Percentiles rank a stretch among this genome's conserved stretches.
phyloP scores from a whole-genome alignment of 2,113 vertebrate species.

The Bolborhynchus lineola region DNA sequence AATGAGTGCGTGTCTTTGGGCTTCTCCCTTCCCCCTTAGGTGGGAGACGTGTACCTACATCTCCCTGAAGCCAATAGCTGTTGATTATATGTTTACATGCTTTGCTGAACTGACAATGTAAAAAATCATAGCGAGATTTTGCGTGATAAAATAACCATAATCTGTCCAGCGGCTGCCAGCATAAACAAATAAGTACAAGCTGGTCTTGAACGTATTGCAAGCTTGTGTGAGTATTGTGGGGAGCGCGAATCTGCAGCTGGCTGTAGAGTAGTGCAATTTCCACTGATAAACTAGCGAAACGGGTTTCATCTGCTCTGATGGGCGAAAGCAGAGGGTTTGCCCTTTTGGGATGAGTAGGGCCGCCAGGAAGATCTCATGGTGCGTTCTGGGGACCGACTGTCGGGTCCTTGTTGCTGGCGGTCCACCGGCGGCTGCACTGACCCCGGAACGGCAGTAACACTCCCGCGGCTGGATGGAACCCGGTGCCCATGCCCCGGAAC shows the following conservation, averaged over 20 bases:
- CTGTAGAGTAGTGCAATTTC: not conserved
- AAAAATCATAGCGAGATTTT: not conserved
- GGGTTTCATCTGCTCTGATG: fast-evolving
- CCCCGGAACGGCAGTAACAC: fast-evolving
- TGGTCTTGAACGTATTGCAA: not conserved
- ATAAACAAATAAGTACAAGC: not conserved
- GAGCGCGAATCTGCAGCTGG: not conserved
- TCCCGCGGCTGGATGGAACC: not conserved
- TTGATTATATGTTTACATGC: not conserved
- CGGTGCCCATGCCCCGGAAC: not conserved
- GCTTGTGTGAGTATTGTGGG: not conserved
- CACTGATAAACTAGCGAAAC: not conserved
- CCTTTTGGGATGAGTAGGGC: not conserved
- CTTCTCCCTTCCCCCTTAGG: not conserved
- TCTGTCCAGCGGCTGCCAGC: not conserved
- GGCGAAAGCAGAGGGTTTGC: fast-evolving
- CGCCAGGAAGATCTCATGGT: fast-evolving
- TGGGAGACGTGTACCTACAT: not conserved
- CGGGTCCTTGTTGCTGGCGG: not conserved
- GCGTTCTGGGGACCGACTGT: fast-evolving
- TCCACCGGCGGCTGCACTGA: not conserved
- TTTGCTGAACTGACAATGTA: not conserved
- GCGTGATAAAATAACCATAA: not conserved
- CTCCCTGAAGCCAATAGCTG: not conserved
- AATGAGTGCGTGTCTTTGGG: not conserved